Evolutionary conservation across 1,140 invertebrate genomes (phyloP).

Genomic region (Pemphigus obesinymphae): DNA sequence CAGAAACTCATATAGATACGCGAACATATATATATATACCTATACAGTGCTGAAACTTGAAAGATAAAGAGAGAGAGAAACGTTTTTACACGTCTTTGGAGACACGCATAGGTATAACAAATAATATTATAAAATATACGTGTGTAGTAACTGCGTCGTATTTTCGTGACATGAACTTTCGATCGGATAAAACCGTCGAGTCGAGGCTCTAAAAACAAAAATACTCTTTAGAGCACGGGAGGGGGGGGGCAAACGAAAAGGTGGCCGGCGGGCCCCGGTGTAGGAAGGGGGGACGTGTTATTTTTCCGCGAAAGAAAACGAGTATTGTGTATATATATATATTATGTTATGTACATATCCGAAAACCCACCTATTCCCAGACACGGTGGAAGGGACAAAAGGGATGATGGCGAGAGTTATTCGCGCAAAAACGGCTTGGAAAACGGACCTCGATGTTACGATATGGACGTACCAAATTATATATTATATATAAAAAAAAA

Average conservation of each 20-base stretch:
- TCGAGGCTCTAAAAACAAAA: neutral
- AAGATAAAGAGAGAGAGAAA: too few relatives aligned
- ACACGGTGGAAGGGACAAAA: too few relatives aligned
- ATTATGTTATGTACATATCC: too few relatives aligned
- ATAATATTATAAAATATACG: too few relatives aligned
- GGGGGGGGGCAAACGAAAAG: neutral
- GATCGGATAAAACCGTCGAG: neutral
- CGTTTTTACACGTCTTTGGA: neutral
- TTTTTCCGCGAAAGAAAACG: neutral
- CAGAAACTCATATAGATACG: neutral
- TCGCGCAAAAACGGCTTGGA: neutral
- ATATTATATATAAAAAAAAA: too few relatives aligned
- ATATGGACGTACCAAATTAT: too few relatives aligned
- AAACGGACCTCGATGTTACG: neutral
- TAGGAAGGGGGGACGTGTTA: neutral
- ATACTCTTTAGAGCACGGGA: neutral
- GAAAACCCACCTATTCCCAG: too few relatives aligned
- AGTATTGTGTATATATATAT: neutral
- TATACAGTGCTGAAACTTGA: too few relatives aligned
- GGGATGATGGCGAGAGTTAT: neutral
- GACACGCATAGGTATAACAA: neutral
- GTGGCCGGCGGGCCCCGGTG: neutral
- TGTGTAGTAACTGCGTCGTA: neutral
- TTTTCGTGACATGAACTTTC: slow-evolving; percentile 6
- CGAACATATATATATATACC: neutral